Evolutionary conservation across 2,113 vertebrate genomes (phyloP).

Genomic region (Malurus elegans): DNA sequence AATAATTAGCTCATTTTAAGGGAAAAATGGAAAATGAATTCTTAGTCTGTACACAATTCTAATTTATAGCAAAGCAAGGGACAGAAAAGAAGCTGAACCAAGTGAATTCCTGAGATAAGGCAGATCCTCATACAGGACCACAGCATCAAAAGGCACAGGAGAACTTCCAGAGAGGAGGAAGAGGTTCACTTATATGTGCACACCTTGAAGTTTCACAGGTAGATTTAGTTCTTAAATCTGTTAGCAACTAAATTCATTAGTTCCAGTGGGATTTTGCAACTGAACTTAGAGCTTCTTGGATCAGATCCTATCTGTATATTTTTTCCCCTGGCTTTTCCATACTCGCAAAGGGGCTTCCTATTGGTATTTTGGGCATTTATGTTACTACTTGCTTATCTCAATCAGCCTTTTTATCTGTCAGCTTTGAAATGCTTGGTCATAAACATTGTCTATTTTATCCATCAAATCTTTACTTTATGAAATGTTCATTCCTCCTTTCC

Average conservation of each 20-base stretch:
- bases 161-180: neutral
- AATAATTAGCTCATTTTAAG: slow-evolving; percentile 29
- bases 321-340: neutral
- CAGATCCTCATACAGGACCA: neutral
- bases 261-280: neutral
- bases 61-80: neutral
- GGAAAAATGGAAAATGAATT: neutral
- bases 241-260: neutral
- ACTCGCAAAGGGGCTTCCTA: neutral
- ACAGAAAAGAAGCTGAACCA: neutral
- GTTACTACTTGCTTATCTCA: neutral
- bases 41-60: neutral
- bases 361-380: neutral
- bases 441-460: neutral
- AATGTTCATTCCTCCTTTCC: neutral
- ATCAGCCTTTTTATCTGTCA: neutral
- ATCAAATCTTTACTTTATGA: neutral
- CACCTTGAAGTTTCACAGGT: neutral
- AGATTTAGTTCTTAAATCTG: neutral
- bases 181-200: neutral
- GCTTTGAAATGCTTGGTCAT: neutral
- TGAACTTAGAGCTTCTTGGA: neutral
- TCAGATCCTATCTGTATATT: fast-evolving
- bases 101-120: neutral
- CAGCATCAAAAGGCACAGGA: neutral